Conservation (phyloP, 1,140 invertebrate species). For the Pararge aegeria region DNA sequence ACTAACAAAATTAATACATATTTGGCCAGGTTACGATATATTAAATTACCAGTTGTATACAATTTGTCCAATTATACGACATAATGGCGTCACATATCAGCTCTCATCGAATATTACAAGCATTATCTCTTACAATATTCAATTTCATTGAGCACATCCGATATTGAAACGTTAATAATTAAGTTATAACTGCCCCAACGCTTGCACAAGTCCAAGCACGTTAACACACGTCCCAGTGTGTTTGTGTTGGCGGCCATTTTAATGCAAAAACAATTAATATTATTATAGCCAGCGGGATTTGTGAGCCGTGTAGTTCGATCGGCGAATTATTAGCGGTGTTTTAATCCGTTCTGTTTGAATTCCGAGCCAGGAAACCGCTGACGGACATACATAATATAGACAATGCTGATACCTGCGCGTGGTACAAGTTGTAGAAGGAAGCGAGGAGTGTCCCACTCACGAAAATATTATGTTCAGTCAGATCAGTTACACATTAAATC, state of each 20-base stretch:
- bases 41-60: neutral
- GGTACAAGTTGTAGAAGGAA: neutral
- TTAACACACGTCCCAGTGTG: constrained; percentile 11
- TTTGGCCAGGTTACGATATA: neutral
- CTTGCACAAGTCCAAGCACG: constrained; percentile 9
- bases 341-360: constrained; percentile 41
- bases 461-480: too few species aligned
- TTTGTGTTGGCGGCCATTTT: constrained; percentile 21
- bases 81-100: constrained; percentile 6
- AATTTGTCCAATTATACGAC: constrained; percentile 7
- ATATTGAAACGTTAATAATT: constrained; percentile 41
- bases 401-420: constrained; percentile 6
- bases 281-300: constrained; percentile 32
- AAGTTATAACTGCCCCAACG: constrained; percentile 31
- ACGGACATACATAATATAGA: constrained; percentile 19
- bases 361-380: constrained; percentile 30
- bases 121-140: constrained; percentile 23
- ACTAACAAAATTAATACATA: neutral
- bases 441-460: too few species aligned
- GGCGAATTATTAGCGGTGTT: constrained; percentile 37
- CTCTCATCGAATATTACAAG: constrained; percentile 15
- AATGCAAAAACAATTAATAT: constrained; percentile 40
- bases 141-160: constrained; percentile 20
- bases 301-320: constrained; percentile 25
- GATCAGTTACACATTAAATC: too few species aligned